Conservation (phyloP, 2,888 invertebrate species). For the Cataglyphis altisquamis region DNA sequence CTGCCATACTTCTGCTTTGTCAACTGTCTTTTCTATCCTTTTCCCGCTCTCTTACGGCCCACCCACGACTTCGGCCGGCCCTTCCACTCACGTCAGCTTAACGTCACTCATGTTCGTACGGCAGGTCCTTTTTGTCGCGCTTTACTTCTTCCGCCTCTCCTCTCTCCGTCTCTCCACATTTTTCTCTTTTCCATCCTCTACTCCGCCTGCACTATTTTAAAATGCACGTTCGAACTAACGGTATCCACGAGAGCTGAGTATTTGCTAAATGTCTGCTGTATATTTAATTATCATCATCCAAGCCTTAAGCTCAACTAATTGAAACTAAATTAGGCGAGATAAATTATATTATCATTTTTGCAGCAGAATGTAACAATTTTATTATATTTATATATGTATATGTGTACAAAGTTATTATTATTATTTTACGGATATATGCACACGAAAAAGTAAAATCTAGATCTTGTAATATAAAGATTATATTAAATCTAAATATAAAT, state of each 20-base stretch:
- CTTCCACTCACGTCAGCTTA: conserved; percentile 73
- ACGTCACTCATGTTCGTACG: conserved; percentile 68
- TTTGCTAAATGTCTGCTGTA: conserved; percentile 4
- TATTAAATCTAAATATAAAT: neutral
- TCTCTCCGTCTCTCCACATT: conserved; percentile 39
- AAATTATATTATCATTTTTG: neutral
- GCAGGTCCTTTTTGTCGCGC: conserved; percentile 68
- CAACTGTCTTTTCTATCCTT: conserved; percentile 42
- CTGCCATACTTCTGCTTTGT: conserved; percentile 38
- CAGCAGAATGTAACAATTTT: neutral
- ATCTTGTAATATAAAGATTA: neutral
- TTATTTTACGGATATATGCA: neutral
- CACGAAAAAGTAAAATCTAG: neutral
- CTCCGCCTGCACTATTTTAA: conserved; percentile 45
- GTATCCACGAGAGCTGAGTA: neutral
- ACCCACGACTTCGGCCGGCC: conserved; percentile 67
- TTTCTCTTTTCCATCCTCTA: conserved; percentile 6
- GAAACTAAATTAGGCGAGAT: neutral
- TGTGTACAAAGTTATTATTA: neutral
- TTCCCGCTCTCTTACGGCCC: conserved; percentile 55
- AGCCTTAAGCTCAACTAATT: conserved; percentile 1
- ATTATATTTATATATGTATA: neutral
- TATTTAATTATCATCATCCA: conserved; percentile 23
- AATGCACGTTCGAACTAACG: conserved; percentile 19
- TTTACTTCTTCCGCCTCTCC: conserved; percentile 45